A percentile compares a stretch with the other conserved stretches of the same genome.
phyloP scores from a whole-genome alignment of 1,140 invertebrate species.

The Scylla paramamosain region DNA sequence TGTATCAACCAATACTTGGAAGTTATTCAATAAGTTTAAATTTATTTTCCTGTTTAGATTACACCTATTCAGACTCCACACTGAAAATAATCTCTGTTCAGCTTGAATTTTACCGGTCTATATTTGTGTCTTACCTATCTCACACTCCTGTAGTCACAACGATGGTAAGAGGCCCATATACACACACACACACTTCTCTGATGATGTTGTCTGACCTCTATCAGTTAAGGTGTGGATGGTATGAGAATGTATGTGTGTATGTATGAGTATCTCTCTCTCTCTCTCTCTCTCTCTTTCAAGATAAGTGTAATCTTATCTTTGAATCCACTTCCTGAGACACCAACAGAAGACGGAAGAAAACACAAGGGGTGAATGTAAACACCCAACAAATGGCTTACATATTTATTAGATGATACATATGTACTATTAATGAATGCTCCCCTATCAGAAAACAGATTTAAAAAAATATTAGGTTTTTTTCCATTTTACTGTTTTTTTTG shows the following conservation, averaged over 20 bases:
- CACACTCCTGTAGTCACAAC: no score
- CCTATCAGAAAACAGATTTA: conserved; percentile 60
- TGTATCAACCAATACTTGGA: background rate
- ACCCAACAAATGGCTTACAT: conserved; percentile 56
- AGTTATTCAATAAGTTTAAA: background rate
- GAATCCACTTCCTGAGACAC: background rate
- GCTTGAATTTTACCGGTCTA: no score
- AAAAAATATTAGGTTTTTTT: conserved; percentile 7
- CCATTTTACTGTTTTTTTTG: conserved; percentile 35
- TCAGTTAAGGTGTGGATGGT: background rate
- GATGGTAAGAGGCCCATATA: no score
- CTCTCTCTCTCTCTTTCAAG: background rate
- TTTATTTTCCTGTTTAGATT: background rate
- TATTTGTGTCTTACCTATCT: no score
- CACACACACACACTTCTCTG: background rate
- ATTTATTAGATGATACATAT: conserved; percentile 66
- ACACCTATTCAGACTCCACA: no score
- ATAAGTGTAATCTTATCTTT: conserved; percentile 10
- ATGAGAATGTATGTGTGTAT: background rate
- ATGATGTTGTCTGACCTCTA: background rate
- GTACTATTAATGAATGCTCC: conserved; percentile 67
- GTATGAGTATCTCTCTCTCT: background rate
- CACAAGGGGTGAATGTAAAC: background rate
- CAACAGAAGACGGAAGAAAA: background rate
- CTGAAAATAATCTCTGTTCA: no score